These are phyloP conservation scores for Muscicapa comitata DNA, from an alignment of 2,797 vertebrate genomes.

Conservation along the genomic window DNA sequence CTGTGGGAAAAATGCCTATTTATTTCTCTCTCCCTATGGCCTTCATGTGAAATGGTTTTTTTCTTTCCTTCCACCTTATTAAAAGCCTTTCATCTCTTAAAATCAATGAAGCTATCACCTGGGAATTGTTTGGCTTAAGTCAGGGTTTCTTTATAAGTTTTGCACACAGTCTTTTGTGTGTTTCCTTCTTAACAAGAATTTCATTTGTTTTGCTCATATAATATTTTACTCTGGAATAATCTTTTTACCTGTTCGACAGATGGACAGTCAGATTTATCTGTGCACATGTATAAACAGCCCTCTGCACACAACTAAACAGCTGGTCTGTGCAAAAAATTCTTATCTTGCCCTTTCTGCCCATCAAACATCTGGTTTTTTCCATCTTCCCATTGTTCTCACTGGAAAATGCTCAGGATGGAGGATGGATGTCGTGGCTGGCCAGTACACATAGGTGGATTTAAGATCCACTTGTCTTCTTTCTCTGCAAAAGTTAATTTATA, in stretches of 20 bases:
- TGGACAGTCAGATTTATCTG: background rate
- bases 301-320: background rate
- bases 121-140: constrained; percentile 44
- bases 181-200: background rate
- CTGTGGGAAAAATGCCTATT: constrained; percentile 33
- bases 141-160: background rate
- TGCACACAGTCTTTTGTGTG: background rate
- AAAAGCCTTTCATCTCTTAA: constrained; percentile 39
- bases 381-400: background rate
- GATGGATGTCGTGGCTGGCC: background rate
- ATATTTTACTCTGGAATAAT: background rate
- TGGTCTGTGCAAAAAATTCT: background rate
- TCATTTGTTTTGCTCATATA: background rate
- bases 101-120: constrained; percentile 41
- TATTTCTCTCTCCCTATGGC: background rate
- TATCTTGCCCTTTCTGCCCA: background rate
- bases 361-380: background rate
- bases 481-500: background rate
- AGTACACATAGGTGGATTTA: background rate
- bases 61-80: constrained; percentile 16
- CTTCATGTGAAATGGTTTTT: background rate
- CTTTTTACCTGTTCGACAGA: background rate
- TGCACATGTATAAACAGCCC: background rate
- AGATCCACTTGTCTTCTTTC: background rate
- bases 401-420: background rate